These are phyloP conservation scores for Leptothorax acervorum DNA, from an alignment of 2,888 invertebrate species.

Conservation along the genomic window DNA sequence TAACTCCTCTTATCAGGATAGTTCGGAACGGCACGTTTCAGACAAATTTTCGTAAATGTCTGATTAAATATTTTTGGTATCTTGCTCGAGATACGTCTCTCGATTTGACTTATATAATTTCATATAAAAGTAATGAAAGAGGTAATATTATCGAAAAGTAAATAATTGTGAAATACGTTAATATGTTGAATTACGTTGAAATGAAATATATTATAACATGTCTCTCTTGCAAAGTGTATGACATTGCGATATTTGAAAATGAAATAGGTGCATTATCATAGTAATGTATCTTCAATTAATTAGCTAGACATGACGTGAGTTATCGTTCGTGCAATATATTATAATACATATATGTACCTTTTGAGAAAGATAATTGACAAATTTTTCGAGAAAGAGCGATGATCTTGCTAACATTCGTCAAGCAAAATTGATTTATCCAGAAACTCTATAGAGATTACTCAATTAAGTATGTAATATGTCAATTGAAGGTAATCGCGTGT, in stretches of 20 bases:
- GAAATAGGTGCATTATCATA: background rate
- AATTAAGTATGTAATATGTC: slow-evolving; percentile 73
- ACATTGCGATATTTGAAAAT: background rate
- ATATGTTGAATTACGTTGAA: background rate
- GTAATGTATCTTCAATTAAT: background rate
- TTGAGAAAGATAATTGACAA: background rate
- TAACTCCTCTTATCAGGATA: background rate
- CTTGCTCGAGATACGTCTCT: background rate
- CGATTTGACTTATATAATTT: background rate
- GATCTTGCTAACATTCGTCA: slow-evolving; percentile 61
- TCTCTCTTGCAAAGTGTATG: background rate
- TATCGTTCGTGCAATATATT: background rate
- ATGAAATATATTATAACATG: background rate
- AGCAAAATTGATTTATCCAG: slow-evolving; percentile 77
- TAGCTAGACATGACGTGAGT: background rate
- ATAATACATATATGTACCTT: background rate
- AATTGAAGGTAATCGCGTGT: slow-evolving; percentile 76
- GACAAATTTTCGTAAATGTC: background rate
- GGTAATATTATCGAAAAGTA: background rate
- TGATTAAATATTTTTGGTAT: background rate
- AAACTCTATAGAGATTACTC: slow-evolving; percentile 80
- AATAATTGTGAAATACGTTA: background rate
- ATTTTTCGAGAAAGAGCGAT: slow-evolving; percentile 12
- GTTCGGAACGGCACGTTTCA: slow-evolving; percentile 2
- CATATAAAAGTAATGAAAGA: background rate